Base-by-base conservation (phyloP, 2,888 invertebrate genomes). In the Drosophila monieri region DNA sequence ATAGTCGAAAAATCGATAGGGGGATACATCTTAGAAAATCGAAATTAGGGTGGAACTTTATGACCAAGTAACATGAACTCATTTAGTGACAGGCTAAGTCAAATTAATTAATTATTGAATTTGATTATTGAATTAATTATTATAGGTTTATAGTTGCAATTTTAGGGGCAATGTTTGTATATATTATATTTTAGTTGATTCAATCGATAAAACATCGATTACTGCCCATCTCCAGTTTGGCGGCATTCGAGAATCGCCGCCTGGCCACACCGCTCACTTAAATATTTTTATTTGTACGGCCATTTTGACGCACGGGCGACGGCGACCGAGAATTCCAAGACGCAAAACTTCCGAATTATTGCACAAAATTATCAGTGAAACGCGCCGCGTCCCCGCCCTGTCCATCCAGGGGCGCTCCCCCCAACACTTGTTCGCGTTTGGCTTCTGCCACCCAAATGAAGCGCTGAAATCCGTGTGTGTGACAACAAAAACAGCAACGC, bases 281-380 rank as follows among this genome's bases (percentile, higher is more conserved):
- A 47, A 25, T 25, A 46, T 35, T 58, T 51, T 49, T 62, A 46
- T 51, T 52, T 23, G 23, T 21, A 21, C 37, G 25, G 35, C 37
- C 39, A 41, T 53, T 52, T 53, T 52, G 52, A 47, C 48, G 68
- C 52, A 68, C 68, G 60, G 52, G 27, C 32, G 18, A 21, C 35
- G 59, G 71, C 27, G 43, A 53, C 37, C 32, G 37, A 23, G 30
- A 51, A 46, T 35, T 15, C 18, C 10, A 14, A 30, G 21, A 56
- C 39, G 59, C 48, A 49, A 27, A 55, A 66, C 46, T 54, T 41
- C 59, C 51, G 78, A 66, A 78, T 73, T 71, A 66, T 71, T 78
- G 56, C 67, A 78, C 75, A 73, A 81, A 78, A 74, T 80, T 74
- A 57, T 41, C 57, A 80, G 72, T 80, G 32, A 43, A 62, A 55